phyloP scores from a whole-genome alignment of 2,888 invertebrate species.

The Selenia dentaria region DNA sequence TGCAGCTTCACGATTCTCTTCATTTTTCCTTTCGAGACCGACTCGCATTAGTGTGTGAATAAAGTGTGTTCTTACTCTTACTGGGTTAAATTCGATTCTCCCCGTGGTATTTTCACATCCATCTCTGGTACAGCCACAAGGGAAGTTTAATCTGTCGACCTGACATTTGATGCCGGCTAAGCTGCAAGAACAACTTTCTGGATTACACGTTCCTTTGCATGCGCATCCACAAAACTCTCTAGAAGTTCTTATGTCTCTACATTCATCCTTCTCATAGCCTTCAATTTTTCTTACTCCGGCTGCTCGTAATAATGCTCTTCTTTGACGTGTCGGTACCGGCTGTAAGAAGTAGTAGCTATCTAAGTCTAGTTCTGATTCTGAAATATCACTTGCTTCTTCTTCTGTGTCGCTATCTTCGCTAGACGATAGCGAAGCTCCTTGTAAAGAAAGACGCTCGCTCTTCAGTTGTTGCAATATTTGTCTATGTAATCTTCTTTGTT shows the following conservation, averaged over 20 bases:
- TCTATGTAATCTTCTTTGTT: constrained; percentile 94
- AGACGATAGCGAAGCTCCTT: constrained; percentile 86
- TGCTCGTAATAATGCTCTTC: constrained; percentile 94
- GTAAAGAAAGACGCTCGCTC: constrained; percentile 86
- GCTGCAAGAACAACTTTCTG: constrained; percentile 97
- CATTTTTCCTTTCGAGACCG: constrained; percentile 94
- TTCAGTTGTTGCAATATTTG: constrained; percentile 90
- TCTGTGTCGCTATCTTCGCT: constrained; percentile 94
- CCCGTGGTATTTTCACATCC: constrained; percentile 97
- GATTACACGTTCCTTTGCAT: constrained; percentile 97
- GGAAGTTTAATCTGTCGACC: constrained; percentile 97
- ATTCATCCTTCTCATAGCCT: constrained; percentile 96
- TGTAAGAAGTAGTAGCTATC: constrained; percentile 96
- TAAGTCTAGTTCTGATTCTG: constrained; percentile 93
- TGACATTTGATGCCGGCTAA: constrained; percentile 98
- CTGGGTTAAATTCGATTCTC: constrained; percentile 97
- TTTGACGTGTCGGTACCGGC: constrained; percentile 96
- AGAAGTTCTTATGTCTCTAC: constrained; percentile 95
- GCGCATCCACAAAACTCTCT: constrained; percentile 97
- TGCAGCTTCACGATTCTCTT: constrained; percentile 78
- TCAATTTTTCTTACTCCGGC: constrained; percentile 98
- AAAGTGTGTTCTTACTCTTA: constrained; percentile 97
- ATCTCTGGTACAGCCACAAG: constrained; percentile 97
- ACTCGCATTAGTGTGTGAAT: constrained; percentile 98
- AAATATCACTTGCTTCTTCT: constrained; percentile 92